phyloP scores from a whole-genome alignment of 2,113 vertebrate species.

The Malurus elegans region DNA sequence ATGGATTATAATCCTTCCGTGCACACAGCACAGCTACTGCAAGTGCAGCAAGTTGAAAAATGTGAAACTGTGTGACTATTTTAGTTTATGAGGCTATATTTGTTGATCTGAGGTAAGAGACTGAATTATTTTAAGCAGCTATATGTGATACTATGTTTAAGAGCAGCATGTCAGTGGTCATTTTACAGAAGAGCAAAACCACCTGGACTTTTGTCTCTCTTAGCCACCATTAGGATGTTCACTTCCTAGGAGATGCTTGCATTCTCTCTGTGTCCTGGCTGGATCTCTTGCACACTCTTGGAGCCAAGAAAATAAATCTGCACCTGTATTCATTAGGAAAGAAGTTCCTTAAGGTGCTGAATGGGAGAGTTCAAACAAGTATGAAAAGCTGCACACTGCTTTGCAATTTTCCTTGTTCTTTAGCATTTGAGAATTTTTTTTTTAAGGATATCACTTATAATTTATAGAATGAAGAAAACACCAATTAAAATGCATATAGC shows the following conservation, averaged over 20 bases:
- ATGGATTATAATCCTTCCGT: neutral
- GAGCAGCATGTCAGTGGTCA: neutral
- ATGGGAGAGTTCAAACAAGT: neutral
- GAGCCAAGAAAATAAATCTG: neutral
- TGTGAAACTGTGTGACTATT: neutral
- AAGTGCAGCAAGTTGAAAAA: neutral
- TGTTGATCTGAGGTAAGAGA: neutral
- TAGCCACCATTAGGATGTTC: neutral
- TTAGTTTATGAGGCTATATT: neutral
- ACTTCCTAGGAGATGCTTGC: neutral
- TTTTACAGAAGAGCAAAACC: neutral
- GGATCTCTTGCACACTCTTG: neutral
- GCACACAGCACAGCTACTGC: rapidly evolving
- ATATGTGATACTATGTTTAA: neutral
- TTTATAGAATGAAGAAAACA: neutral
- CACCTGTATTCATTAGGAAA: neutral
- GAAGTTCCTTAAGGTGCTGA: neutral
- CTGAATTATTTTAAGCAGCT: neutral
- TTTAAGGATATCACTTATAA: neutral
- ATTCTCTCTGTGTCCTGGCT: neutral
- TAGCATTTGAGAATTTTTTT: neutral
- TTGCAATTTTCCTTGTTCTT: neutral
- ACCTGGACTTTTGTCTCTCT: neutral
- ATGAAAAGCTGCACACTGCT: neutral
- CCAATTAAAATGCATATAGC: neutral